Base-by-base conservation (phyloP, 2,797 vertebrate genomes). In the Anguilla marmorata region DNA sequence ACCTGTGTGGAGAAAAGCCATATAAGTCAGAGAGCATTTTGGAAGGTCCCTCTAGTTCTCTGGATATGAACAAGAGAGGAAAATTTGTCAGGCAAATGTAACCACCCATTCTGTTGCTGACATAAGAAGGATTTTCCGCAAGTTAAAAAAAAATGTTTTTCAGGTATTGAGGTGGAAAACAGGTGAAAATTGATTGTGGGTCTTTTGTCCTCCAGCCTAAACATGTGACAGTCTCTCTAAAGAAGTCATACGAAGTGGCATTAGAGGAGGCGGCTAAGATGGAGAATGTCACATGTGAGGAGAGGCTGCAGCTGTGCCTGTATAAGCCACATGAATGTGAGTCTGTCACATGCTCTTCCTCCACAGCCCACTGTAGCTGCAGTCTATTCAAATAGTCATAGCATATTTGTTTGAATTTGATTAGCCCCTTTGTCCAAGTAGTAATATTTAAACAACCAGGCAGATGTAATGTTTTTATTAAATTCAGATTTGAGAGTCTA, bases 281-380 rank as follows among this genome's bases (percentile, higher is more conserved):
- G 85, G 86, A 30, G 58, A 79, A 82, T 74, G 69, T 91, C 86
- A 1, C 72, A 50, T 33, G 84, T 90, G 88, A 91, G 84, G 91
- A 93, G 56, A 88, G 92, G 24, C 69, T 90, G 0, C 87, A 91
- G 33, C 83, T 91, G 16, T 88, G 48, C 87, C 37, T 88, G 76
- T 87, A 63, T 21, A 91, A 89, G 87, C 91, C 92, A 50, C n/a
- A 1, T 12, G 89, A 91, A 85, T 50, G 94, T 94, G 89, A 93
- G 93, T 66, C 19, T 74, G 11, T 80, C 86, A 30, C 79, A n/a
- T 21, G 79, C 16, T 74, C 56, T 37, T 12, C 19, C 37, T 19
- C 54, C 54, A 58, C 19, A 56, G 24, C 14, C 27, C 11, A 33
- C 5, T 19, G 45, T 69, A 33, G 83, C 6, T 56, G 54, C 5